phyloP scores from a whole-genome alignment of 2,113 vertebrate species.

The Hymenochirus boettgeri region DNA sequence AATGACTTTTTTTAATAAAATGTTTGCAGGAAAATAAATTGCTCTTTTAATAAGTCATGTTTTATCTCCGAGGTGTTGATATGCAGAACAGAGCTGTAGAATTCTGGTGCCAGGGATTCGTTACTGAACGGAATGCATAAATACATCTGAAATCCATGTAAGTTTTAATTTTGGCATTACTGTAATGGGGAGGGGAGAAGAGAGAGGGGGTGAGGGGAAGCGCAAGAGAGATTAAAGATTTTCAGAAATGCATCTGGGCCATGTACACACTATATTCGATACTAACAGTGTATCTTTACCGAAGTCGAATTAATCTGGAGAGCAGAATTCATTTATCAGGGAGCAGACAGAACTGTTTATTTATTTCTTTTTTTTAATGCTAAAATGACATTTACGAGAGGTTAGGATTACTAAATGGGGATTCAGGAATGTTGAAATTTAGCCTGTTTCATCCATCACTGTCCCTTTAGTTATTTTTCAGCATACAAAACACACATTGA shows the following conservation, averaged over 20 bases:
- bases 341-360: conserved; percentile 34
- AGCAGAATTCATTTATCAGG: conserved; percentile 37
- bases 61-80: neutral
- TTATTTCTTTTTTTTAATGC: conserved; percentile 29
- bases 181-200: conserved; percentile 8
- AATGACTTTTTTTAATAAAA: too few relatives aligned
- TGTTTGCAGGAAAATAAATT: neutral
- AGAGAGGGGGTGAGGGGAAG: neutral
- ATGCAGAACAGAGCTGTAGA: neutral
- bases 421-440: conserved; percentile 31
- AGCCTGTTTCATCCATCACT: conserved; percentile 31
- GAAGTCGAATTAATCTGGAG: conserved; percentile 31
- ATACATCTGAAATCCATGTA: neutral
- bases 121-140: neutral
- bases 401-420: conserved; percentile 36
- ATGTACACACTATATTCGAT: conserved; percentile 13
- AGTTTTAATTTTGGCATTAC: conserved; percentile 20
- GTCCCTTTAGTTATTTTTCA: conserved; percentile 26
- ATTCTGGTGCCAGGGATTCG: neutral
- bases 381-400: conserved; percentile 34
- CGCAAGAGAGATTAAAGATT: conserved; percentile 3
- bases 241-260: conserved; percentile 16
- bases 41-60: too few relatives aligned
- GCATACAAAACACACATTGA: conserved; percentile 28
- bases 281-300: conserved; percentile 35